Base-by-base conservation (phyloP, 2,797 vertebrate species). In the Syndactyla subalaris region DNA sequence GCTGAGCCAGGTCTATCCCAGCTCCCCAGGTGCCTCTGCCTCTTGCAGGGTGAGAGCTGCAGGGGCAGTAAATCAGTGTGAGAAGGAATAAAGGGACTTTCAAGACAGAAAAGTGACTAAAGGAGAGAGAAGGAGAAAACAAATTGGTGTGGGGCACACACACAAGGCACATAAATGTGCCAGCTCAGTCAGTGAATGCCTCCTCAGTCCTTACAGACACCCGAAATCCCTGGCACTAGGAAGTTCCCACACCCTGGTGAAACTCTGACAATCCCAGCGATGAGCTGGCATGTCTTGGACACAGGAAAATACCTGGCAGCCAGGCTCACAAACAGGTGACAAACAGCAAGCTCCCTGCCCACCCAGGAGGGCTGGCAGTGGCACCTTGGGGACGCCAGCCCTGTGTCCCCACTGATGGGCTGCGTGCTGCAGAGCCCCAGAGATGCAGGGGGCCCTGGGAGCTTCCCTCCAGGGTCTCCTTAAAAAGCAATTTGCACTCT, bases 381-480 rank as follows among this genome's bases (percentile, higher is more conserved):
- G 27, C 62, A 59, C 30, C 61, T 4, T 27, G 71, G 74, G 74
- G 88, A 87, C 10, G 0, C 27, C 36, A 46, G 39, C n/a, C 3
- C 10, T 66, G 63, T 43, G 32, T 26, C 43, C 16, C 63, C 16
- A 19, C 23, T 34, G 1, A 17, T 0, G 1, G 41, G 48, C 27
- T 23, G 54, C 4, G 76, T 1, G 5, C n/a, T 1, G 0, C 29
- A 61, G 46, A 81, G 62, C 38, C 57, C 17, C 19, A 14, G 55
- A 0, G 1, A 36, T 0, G 7, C 8, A 1, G 18, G 18, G 24
- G 22, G 10, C 32, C 43, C 14, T 1, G 0, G 13, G 39, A 82
- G 29, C 55, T 62, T 30, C 45, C 18, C 23, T 49, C 54, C 46
- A 9, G 29, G 5, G 41, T 2, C 11, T 17, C 36, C 34, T 75